A percentile compares a stretch with the other conserved stretches of the same genome.
Conservation (phyloP, 2,113 vertebrate species). For the Hemibagrus wyckioides region DNA sequence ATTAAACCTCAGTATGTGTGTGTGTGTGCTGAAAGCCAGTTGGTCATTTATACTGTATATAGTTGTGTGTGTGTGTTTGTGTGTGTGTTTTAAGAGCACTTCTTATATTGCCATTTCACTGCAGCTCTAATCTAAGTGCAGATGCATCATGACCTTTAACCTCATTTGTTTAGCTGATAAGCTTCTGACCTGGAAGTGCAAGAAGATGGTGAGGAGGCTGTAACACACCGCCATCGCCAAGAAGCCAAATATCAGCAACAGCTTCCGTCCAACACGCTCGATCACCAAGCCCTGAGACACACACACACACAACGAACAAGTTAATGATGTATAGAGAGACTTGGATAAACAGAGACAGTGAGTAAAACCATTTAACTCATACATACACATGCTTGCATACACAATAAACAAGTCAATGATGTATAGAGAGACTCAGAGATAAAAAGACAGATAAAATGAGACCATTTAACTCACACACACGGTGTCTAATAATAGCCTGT, state of each 20-base stretch:
- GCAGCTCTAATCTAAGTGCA: background rate
- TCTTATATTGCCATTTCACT: background rate
- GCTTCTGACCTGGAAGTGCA: slow-evolving; percentile 84
- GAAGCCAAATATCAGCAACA: slow-evolving; percentile 90
- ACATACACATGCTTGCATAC: slow-evolving; percentile 5
- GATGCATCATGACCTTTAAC: background rate
- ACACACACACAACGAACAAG: background rate
- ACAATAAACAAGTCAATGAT: background rate
- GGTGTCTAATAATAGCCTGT: background rate
- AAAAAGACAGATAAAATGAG: background rate
- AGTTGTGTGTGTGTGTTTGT: slow-evolving; percentile 10
- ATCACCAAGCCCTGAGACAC: slow-evolving; percentile 83
- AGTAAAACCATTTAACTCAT: background rate
- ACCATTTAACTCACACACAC: background rate
- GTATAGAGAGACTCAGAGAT: background rate
- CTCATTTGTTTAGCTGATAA: background rate
- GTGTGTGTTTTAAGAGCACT: too few relatives aligned
- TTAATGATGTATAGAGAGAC: background rate
- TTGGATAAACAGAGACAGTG: background rate
- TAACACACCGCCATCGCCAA: slow-evolving; percentile 86
- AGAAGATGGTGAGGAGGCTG: slow-evolving; percentile 80
- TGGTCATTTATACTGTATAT: background rate
- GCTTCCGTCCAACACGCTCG: slow-evolving; percentile 83
- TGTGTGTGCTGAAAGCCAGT: background rate
- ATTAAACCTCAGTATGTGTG: background rate